These are phyloP conservation scores for Dynastes hyllus DNA, from an alignment of 2,888 invertebrate species.

Conservation along the genomic window DNA sequence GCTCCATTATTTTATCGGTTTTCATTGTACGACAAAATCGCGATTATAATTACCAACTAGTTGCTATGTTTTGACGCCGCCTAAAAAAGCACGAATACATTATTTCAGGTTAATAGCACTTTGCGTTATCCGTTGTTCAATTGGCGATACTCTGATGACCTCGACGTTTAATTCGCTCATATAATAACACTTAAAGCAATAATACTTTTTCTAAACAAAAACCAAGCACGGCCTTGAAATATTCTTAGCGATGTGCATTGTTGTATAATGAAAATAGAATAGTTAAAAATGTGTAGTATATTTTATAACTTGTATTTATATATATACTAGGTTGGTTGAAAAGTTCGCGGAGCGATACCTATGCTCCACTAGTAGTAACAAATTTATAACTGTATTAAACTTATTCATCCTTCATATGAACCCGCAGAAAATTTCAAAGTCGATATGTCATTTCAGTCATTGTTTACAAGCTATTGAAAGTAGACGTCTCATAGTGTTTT, in stretches of 20 bases:
- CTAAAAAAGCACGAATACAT: background rate
- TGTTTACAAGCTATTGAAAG: too few relatives aligned
- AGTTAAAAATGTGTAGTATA: background rate
- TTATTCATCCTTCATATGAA: too few relatives aligned
- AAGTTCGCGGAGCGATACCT: too few relatives aligned
- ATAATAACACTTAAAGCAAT: background rate
- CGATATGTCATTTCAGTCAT: too few relatives aligned
- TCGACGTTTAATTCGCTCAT: background rate
- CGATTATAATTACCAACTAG: background rate
- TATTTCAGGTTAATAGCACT: background rate
- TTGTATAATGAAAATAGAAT: background rate
- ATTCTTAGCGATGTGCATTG: slow-evolving; percentile 4
- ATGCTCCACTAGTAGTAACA: too few relatives aligned
- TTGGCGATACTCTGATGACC: background rate
- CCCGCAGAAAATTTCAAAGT: too few relatives aligned
- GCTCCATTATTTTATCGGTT: background rate
- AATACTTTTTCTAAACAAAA: slow-evolving; percentile 5
- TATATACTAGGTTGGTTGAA: too few relatives aligned
- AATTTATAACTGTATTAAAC: too few relatives aligned
- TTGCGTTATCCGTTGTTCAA: background rate
- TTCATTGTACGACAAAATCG: background rate
- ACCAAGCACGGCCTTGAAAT: background rate
- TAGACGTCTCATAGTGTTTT: too few relatives aligned
- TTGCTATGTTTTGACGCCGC: slow-evolving; percentile 3
- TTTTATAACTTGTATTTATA: too few relatives aligned